Base-by-base conservation (phyloP, 2,888 invertebrate species). In the Octonoba sinensis region DNA sequence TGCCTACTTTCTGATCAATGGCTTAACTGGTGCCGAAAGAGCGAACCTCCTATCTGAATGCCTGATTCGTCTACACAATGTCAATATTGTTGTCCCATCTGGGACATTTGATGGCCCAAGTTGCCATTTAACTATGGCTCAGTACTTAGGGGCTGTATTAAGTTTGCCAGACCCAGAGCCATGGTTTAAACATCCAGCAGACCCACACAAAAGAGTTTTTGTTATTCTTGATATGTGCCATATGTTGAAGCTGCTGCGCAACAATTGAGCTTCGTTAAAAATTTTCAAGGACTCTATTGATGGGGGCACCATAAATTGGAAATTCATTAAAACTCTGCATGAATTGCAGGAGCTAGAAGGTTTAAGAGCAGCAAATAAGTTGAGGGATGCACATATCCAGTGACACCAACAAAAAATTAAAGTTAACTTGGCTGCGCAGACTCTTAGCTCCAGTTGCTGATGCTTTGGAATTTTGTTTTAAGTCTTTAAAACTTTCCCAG, bases 391-490 rank as follows among this genome's bases (percentile, higher is more conserved):
- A 0, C 66, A 74, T 22, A 47, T 74, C 6, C 36, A 57, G 13
- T 74, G 47, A 18, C 47, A 20, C 1, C 13, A 54, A 27, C 20
- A 66, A 4, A 66, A 66, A 57, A 74, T 74, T 57, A 66, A 66
- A 24, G 74, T 74, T 11, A 22, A 24, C 16, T 56, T 74, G 20
- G 74, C 74, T 15, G 57, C 47, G 1, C 74, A 74, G 11, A 54
- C 49, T n/a, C 36, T 66, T n/a, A 74, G 57, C 47, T 36, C 36
- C 36, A 36, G 77, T 84, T 18, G 84, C 84, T 44, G 77, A 83
- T 65, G 78, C 78, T 13, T 18, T 84, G n/a, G 20, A 62, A 22
- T 72, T 57, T 22, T 18, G 51, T n/a, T 27, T 18, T 0, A 54
- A 66, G 8, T 54, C 36, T 54, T 18, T 70, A 12, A 77, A 70